These are phyloP conservation scores for Heliconius aoede DNA, from an alignment of 2,888 invertebrate species.

Conservation along the genomic window DNA sequence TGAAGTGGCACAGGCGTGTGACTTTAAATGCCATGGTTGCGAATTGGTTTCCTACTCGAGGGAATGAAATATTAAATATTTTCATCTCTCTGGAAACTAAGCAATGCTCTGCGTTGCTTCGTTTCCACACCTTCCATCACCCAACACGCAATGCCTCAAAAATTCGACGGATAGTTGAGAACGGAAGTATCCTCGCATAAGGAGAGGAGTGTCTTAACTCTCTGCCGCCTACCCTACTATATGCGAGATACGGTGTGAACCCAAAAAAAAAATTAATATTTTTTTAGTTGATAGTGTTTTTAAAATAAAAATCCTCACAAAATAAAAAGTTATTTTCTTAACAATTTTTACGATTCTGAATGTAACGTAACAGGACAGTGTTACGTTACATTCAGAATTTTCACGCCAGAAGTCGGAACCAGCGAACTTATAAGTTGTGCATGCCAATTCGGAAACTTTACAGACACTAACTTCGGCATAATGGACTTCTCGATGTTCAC, in stretches of 20 bases:
- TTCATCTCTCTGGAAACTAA: neutral
- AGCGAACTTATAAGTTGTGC: conserved; percentile 49
- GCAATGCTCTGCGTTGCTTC: neutral
- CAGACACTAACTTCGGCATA: conserved; percentile 48
- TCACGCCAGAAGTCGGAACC: conserved; percentile 33
- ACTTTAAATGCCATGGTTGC: no score
- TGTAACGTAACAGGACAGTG: no score
- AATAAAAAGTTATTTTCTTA: neutral
- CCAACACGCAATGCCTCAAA: neutral
- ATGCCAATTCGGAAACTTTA: conserved; percentile 53
- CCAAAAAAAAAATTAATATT: no score
- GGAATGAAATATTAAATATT: neutral
- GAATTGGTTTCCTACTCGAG: neutral
- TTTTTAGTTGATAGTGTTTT: no score
- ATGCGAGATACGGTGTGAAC: neutral
- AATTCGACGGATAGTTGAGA: neutral
- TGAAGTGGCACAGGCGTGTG: no score
- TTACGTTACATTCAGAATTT: conserved; percentile 33
- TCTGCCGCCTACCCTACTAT: neutral
- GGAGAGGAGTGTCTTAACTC: neutral
- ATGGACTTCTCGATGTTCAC: conserved; percentile 41
- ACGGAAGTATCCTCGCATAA: neutral
- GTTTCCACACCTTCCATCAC: neutral
- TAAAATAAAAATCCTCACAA: no score
- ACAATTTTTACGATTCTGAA: neutral